Base-by-base conservation (phyloP, 1,140 invertebrate genomes). In the Liolophura sinensis region DNA sequence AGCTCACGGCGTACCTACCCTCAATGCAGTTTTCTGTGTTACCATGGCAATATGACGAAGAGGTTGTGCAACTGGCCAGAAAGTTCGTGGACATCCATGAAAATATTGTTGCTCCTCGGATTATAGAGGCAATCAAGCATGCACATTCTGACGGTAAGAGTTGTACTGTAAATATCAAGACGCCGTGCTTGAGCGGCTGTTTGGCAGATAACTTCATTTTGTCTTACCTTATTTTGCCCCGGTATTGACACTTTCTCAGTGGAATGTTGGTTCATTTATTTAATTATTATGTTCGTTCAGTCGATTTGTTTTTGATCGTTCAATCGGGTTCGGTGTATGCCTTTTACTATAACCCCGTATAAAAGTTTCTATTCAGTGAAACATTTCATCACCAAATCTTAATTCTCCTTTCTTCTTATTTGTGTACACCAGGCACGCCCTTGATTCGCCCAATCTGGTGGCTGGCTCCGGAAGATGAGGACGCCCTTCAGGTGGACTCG, bases 361-460 rank as follows among this genome's bases (percentile, higher is more conserved):
- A 22, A 24, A 4, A 15, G 1, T 58, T 7, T 27, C n/a, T 7
- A 58, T 15, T 20, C 1, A 20, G n/a, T 6, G 16, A 27, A 22
- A 22, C 56, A 58, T 24, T 18, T 24, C 16, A 18, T 4, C 16
- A 24, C n/a, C 12, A 59, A 27, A 31, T 20, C 1, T 40, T 16
- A 48, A 12, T 20, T 58, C 18, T 56, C 55, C 40, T 56, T 40
- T 48, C 22, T 22, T 56, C 24, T 60, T 55, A n/a, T 62, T 60
- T 64, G n/a, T 52, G 60, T 62, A 25, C 9, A 5, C 31, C 62
- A 79, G 73, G 77, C 57, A 65, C 61, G 7, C 82, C 82, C 14
- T 77, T 84, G 12, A 91, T 96, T 48, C 86, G 94, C 0, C 95
- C 95, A 0, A 84, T 97, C n/a, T 97, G 95, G 94, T 94, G 96